These are phyloP conservation scores for Actinia tenebrosa DNA, from an alignment of 64 coral and sea anemone genomes.

Conservation along the genomic window DNA sequence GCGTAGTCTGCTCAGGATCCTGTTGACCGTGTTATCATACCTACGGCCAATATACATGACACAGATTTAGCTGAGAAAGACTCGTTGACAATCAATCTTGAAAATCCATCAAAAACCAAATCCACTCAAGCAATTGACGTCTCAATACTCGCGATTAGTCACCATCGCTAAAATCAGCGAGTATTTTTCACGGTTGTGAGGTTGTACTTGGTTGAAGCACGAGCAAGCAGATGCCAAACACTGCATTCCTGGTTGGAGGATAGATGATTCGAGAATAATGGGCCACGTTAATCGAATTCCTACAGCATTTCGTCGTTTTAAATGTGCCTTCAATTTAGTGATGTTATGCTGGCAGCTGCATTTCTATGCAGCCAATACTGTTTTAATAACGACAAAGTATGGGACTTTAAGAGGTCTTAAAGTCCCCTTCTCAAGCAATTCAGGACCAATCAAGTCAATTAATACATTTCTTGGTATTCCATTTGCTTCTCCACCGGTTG, in stretches of 20 bases:
- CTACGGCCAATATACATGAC: neutral
- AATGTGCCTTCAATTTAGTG: neutral
- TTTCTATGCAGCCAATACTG: neutral
- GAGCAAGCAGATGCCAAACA: neutral
- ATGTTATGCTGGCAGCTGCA: neutral
- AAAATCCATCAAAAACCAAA: slow-evolving; percentile 4
- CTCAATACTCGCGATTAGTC: neutral
- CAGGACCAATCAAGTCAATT: neutral
- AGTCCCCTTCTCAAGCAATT: neutral
- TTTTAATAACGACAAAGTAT: slow-evolving; percentile 17
- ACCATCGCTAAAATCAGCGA: neutral
- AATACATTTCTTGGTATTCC: slow-evolving; percentile 44
- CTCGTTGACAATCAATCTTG: neutral
- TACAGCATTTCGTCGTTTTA: neutral
- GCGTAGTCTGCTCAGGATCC: neutral
- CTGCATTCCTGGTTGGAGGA: neutral
- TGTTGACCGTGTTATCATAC: neutral
- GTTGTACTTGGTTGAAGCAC: neutral
- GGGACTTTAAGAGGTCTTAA: neutral
- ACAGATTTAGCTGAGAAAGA: neutral
- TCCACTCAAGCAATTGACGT: neutral
- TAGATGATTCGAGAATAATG: neutral
- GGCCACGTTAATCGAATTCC: neutral
- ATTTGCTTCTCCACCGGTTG: slow-evolving; percentile 45
- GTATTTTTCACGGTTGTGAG: neutral